phyloP scores from a whole-genome alignment of 2,797 vertebrate genomes.

The Periparus ater region DNA sequence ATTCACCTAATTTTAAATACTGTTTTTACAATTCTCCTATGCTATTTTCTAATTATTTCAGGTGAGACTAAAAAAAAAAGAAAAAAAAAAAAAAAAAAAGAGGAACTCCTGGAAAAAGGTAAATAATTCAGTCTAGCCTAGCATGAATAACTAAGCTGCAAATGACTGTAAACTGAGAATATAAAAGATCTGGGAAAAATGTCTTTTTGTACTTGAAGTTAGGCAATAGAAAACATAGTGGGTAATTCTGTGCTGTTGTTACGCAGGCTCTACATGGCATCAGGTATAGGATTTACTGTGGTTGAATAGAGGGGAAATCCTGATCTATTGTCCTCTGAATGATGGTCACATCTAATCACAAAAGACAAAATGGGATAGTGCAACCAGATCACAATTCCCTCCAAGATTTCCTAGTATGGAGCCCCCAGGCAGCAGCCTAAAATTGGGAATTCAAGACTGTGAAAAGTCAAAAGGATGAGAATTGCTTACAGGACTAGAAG shows the following conservation, averaged over 20 bases:
- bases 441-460: neutral
- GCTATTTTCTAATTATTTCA: conserved; percentile 58
- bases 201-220: neutral
- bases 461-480: neutral
- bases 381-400: neutral
- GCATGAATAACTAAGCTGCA: conserved; percentile 14
- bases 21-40: conserved; percentile 22
- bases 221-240: neutral
- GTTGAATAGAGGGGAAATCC: neutral
- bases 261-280: neutral
- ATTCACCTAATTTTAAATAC: conserved; percentile 42
- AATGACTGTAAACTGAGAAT: neutral
- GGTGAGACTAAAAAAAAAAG: neutral
- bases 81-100: neutral
- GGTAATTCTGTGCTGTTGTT: neutral
- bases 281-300: neutral
- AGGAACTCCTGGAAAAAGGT: neutral
- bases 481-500: neutral
- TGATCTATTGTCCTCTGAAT: neutral
- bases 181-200: neutral
- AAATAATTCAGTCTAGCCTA: conserved; percentile 3
- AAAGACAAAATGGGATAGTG: neutral
- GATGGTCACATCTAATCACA: neutral
- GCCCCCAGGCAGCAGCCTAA: neutral
- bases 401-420: neutral